Evolutionary conservation across 2,113 vertebrate genomes (phyloP), one percentile per base, ranked within the genome.

Genomic region (Tachuris rubrigastra): DNA sequence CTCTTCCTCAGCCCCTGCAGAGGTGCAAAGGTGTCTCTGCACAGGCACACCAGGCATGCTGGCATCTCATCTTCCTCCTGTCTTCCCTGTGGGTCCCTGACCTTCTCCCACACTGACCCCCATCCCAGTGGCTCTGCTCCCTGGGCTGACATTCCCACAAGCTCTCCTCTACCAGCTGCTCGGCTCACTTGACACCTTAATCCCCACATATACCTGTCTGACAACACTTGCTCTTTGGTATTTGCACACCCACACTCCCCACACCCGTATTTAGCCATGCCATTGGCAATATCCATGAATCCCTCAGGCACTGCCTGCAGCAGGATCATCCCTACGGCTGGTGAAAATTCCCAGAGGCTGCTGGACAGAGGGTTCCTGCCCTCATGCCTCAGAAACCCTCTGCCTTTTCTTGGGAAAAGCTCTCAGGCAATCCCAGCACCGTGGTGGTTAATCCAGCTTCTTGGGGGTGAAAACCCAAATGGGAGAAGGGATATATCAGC

Each of bases 221-320:
- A n/a, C 16, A 12, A 14, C 8, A 15, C 31, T n/a, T 74, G 49
- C 56, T 37, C 19, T 14, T 44, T 4, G 17, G 49, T 14, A 33
- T 31, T 20, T 22, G 6, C 41, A 8, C 39, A 12, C 11, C 16
- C 6, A 3, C 6, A 33, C 19, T 55, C 7, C 41, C 35, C 19
- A 59, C 53, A 55, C 19, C 8, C 1, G 9, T 22, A 9, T 33
- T 44, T 3, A 39, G 21, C n/a, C 24, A 18, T 52, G 37, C 35
- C 16, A 31, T 10, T 47, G 18, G 13, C 2, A 27, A 25, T 31
- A 33, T 27, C 22, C 41, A 27, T 0, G 0, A 28, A 8, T 8
- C 24, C 9, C 24, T 3, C n/a, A 3, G 4, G 28, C 62, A 31
- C 20, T 44, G 52, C 35, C 42, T 15, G 39, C 37, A 27, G 56